A percentile compares a stretch with the other conserved stretches of the same genome.
phyloP scores from a whole-genome alignment of 2,888 invertebrate species.

The Coleophora flavipennella region DNA sequence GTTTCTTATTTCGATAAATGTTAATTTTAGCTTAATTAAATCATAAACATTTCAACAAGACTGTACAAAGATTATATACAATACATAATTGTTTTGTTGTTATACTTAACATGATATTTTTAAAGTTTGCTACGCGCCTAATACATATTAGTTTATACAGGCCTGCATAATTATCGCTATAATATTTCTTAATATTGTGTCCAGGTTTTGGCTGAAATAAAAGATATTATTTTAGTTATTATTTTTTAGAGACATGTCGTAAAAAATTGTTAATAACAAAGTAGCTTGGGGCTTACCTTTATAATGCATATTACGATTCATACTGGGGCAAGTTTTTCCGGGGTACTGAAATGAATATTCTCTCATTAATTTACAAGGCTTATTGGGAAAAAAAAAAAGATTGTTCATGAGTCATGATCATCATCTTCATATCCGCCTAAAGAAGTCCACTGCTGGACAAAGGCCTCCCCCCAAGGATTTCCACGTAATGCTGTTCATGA shows the following conservation, averaged over 20 bases:
- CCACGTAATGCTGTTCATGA: no score
- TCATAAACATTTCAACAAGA: conserved; percentile 43
- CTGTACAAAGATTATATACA: conserved; percentile 61
- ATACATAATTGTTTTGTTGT: conserved; percentile 23
- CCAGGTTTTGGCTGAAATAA: conserved; percentile 85
- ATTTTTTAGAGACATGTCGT: not conserved
- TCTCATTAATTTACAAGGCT: no score
- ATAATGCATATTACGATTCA: conserved; percentile 94
- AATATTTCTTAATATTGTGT: conserved; percentile 78
- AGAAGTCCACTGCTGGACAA: no score
- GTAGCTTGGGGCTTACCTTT: conserved; percentile 76
- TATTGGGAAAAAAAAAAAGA: no score
- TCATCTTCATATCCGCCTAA: no score
- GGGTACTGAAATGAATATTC: conserved; percentile 68
- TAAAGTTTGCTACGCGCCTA: conserved; percentile 32
- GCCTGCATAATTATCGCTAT: conserved; percentile 44
- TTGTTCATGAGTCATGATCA: no score
- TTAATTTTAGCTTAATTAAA: conserved; percentile 35
- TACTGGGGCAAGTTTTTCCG: conserved; percentile 90
- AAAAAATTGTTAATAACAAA: conserved; percentile 7
- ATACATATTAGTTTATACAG: conserved; percentile 19
- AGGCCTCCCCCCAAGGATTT: no score
- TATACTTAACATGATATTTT: conserved; percentile 5
- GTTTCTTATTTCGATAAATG: conserved; percentile 22
- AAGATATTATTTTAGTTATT: conserved; percentile 16